Conservation (phyloP, 2,797 vertebrate genomes). For the Choloepus didactylus region DNA sequence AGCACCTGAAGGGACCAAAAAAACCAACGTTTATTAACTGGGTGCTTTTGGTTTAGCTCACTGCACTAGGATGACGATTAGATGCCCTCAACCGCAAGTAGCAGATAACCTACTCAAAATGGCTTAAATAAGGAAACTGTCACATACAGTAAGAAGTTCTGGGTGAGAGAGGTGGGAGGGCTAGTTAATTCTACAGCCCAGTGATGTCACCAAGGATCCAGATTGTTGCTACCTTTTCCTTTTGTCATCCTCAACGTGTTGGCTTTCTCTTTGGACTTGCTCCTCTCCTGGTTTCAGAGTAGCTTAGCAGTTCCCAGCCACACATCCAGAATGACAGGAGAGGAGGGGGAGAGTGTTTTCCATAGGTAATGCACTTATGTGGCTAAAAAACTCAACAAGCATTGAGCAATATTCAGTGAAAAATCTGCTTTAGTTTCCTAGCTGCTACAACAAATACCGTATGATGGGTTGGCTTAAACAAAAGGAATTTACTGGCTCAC, state of each 20-base stretch:
- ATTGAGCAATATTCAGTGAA: neutral
- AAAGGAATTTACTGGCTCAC: no score
- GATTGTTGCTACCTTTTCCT: neutral
- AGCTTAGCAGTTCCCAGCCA: neutral
- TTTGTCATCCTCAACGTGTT: neutral
- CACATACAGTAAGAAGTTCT: neutral
- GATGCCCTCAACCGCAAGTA: neutral
- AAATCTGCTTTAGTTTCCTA: neutral
- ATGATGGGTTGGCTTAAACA: no score
- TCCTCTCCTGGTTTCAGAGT: neutral
- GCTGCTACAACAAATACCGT: no score
- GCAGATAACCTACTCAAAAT: neutral
- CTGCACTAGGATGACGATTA: no score
- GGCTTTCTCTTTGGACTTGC: neutral
- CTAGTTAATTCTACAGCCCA: neutral
- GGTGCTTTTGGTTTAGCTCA: neutral
- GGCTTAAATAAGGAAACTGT: neutral
- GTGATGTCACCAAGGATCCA: neutral
- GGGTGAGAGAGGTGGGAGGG: neutral
- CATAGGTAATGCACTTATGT: neutral
- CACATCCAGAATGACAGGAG: neutral
- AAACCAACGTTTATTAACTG: neutral
- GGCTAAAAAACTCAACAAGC: neutral
- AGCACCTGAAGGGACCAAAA: neutral
- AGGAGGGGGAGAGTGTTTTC: neutral